Conservation (phyloP, 2,113 vertebrate species). For the Turdus rufiventris region DNA sequence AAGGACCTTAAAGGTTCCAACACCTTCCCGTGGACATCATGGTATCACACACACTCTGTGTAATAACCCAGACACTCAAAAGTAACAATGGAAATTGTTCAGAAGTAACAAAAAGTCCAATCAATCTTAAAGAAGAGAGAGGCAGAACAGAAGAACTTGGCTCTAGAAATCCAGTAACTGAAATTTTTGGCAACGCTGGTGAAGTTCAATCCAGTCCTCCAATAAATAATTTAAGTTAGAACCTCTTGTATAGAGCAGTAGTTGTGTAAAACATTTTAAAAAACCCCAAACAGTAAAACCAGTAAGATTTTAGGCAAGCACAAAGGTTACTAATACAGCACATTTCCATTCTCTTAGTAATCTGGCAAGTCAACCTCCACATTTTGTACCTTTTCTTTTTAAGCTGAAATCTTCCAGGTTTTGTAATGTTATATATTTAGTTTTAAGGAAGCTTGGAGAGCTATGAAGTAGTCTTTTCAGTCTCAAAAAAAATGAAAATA, state of each 20-base stretch:
- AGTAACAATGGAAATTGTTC: neutral
- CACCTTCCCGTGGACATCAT: neutral
- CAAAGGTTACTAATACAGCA: neutral
- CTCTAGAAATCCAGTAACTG: neutral
- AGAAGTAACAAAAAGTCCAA: neutral
- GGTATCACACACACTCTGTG: accelerated
- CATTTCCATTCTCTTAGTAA: neutral
- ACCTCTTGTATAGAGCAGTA: neutral
- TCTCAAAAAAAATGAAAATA: neutral
- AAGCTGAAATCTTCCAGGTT: neutral
- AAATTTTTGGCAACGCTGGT: neutral
- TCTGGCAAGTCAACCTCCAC: neutral
- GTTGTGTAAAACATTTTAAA: neutral
- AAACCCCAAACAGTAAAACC: neutral
- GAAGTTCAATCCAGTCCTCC: neutral
- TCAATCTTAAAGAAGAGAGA: neutral
- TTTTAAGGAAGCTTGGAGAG: neutral
- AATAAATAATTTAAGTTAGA: neutral
- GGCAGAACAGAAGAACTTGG: neutral
- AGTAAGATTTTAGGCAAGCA: neutral
- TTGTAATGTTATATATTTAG: neutral
- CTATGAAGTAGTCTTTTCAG: neutral
- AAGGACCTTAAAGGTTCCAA: neutral
- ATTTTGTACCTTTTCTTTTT: neutral
- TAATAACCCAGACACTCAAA: neutral